Percentiles rank a stretch among this genome's conserved stretches.
Conservation (phyloP, 2,113 vertebrate species). For the Myocastor coypus region DNA sequence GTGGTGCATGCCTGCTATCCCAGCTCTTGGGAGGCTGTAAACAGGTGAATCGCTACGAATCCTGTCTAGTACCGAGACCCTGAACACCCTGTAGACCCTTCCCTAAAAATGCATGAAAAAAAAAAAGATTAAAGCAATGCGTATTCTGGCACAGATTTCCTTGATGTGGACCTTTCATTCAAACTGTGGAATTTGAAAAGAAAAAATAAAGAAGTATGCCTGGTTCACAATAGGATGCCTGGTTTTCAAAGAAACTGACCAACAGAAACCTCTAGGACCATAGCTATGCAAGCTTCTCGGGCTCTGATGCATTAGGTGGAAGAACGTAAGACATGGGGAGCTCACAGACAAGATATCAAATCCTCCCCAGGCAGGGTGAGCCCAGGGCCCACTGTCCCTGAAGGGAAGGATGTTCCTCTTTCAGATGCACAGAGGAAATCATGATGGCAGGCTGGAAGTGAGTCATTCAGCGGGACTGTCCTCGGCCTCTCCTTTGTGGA, state of each 20-base stretch:
- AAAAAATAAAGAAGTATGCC: no score
- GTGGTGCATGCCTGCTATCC: no score
- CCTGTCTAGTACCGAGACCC: no score
- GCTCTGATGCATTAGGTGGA: not conserved
- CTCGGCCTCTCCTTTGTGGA: not conserved
- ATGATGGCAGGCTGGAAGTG: not conserved
- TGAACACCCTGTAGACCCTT: no score
- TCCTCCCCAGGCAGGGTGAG: not conserved
- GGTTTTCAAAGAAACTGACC: slow-evolving; percentile 24
- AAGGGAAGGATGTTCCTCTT: not conserved
- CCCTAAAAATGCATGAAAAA: no score
- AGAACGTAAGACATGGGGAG: slow-evolving; percentile 6
- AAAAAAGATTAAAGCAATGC: not conserved
- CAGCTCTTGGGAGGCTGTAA: no score
- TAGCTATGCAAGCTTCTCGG: slow-evolving; percentile 24
- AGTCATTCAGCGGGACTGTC: slow-evolving; percentile 4
- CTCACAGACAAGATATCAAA: not conserved
- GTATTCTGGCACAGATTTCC: not conserved
- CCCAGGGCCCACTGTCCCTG: no score
- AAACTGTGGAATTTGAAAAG: no score
- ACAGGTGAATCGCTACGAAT: no score
- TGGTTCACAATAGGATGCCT: not conserved
- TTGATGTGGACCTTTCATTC: slow-evolving; percentile 47
- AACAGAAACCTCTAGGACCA: not conserved
- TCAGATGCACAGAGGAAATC: not conserved